Evolutionary conservation across 2,113 vertebrate species (phyloP).

Genomic region (Brachyistius frenatus): DNA sequence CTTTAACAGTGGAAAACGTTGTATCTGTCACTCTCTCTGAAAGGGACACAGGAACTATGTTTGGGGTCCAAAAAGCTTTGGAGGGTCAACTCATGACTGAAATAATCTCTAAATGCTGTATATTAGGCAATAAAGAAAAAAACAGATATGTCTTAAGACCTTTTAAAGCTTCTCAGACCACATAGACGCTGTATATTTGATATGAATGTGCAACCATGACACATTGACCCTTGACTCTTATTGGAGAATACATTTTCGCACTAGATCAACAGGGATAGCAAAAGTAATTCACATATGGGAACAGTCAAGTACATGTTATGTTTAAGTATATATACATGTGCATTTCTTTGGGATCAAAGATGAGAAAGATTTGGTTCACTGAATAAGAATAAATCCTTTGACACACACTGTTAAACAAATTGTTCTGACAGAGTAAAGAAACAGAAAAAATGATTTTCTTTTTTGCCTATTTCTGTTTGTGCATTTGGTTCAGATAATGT

Average conservation of each 20-base stretch:
- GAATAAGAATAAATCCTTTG: conserved; percentile 18
- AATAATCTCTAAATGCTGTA: conserved; percentile 6
- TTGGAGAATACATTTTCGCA: neutral
- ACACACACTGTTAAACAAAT: conserved; percentile 15
- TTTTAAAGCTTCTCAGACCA: conserved; percentile 26
- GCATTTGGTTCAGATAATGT: conserved; percentile 36
- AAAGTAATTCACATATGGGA: conserved; percentile 34
- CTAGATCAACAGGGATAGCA: conserved; percentile 16
- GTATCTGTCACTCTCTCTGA: conserved; percentile 32
- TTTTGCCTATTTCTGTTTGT: conserved; percentile 36
- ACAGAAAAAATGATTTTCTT: conserved; percentile 6
- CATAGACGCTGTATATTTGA: conserved; percentile 18
- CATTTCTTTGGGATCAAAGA: conserved; percentile 58
- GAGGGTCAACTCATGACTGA: neutral
- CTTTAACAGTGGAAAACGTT: conserved; percentile 1
- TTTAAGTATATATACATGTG: conserved; percentile 69
- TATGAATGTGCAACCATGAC: conserved; percentile 14
- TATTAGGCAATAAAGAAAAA: neutral
- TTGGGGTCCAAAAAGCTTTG: conserved; percentile 6
- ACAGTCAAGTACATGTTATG: conserved; percentile 59
- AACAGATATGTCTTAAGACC: conserved; percentile 13
- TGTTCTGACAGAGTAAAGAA: conserved; percentile 9
- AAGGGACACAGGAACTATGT: neutral
- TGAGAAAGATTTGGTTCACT: conserved; percentile 33
- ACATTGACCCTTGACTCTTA: neutral